Base-by-base conservation (phyloP, 2,797 vertebrate species). In the Cirrhinus mrigala region DNA sequence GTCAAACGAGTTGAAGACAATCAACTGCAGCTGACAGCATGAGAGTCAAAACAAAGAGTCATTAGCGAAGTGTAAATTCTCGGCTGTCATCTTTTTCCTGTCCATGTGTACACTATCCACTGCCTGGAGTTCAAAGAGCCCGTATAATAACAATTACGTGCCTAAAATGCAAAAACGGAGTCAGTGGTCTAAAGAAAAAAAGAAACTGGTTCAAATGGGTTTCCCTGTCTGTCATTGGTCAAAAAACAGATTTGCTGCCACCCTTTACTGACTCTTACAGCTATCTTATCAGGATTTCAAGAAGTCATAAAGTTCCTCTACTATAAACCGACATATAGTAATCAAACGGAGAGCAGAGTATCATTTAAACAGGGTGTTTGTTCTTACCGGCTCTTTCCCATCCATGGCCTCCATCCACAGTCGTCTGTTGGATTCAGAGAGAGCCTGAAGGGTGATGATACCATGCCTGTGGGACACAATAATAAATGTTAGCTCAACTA, bases 371-470 rank as follows among this genome's bases (percentile, higher is more conserved):
- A 15, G 78, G 54, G 37, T 18, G 68, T 12, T 6, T 58, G 84
- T 91, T 85, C 97, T 96, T 97, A 99, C 98, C 68, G 98, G 98
- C 89, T 99, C 98, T 90, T 99, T 99, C 78, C 98, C 98, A 90
- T 99, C 98, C 98, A 99, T 99, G 50, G 98, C 98, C 93, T 99
- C 98, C 1, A 99, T 96, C 98, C 98, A 99, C 80, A 98, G 96
- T 69, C 98, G 97, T 84, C 98, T 93, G 91, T 98, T 99, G 66
- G 97, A 96, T 91, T 99, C 98, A 46, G 97, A 99, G 87, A 97
- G 95, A 14, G 98, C 97, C 88, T 99, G 98, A 9, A 99, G 92
- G 0, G 98, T 99, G 91, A 99, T 97, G 91, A 99, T 97, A 22
- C 97, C 97, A 81, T 98, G 97, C 90, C 98, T 99, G 92, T 89